Evolutionary conservation across 2,113 vertebrate species (phyloP).

Genomic region (Lycocorax pyrrhopterus): DNA sequence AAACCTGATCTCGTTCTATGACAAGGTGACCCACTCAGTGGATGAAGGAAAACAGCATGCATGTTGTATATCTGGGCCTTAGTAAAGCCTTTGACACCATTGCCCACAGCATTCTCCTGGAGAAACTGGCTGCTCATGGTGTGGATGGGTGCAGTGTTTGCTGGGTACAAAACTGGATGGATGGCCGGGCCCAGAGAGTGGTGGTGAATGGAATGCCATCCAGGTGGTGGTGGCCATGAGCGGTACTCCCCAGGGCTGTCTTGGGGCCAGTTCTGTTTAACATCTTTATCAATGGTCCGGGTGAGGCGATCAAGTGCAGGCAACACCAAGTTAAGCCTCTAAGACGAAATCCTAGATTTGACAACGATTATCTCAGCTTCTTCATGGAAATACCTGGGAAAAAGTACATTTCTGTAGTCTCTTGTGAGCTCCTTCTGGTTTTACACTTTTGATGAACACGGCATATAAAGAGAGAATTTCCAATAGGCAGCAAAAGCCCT

Average conservation of each 20-base stretch:
- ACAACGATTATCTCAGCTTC: not conserved
- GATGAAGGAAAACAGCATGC: not conserved
- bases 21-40: not conserved
- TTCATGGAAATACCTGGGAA: not conserved
- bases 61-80: not conserved
- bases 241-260: not conserved
- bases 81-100: not conserved
- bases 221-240: no score
- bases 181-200: rapidly evolving
- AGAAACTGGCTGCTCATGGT: not conserved
- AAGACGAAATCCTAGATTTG: not conserved
- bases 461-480: not conserved
- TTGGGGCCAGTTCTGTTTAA: not conserved
- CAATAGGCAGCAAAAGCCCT: not conserved
- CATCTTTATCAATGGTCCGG: not conserved
- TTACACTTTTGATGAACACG: not conserved
- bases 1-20: not conserved
- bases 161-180: not conserved
- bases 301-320: not conserved
- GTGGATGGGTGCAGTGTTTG: not conserved
- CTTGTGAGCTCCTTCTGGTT: not conserved
- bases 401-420: not conserved
- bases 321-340: not conserved
- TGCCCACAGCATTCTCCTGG: not conserved
- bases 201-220: not conserved